These are phyloP conservation scores for Nicator chloris DNA, from an alignment of 2,113 vertebrate genomes.

Conservation along the genomic window DNA sequence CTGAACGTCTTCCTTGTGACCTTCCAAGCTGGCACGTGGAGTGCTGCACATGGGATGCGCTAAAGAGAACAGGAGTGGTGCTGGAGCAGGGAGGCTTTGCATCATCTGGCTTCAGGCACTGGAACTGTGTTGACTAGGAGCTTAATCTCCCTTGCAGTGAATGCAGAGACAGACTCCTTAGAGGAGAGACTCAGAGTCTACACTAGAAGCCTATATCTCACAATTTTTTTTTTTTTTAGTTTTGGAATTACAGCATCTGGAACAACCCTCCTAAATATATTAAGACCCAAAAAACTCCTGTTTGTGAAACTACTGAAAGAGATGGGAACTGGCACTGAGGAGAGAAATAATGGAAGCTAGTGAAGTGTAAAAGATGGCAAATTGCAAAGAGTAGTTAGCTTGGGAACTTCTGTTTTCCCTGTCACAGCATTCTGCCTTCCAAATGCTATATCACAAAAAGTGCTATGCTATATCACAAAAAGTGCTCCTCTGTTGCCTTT, in stretches of 20 bases:
- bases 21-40: accelerated
- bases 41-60: accelerated
- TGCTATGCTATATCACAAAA: not conserved
- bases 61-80: not conserved
- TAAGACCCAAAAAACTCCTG: not conserved
- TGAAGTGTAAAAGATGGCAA: not conserved
- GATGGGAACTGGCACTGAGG: not conserved
- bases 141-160: not conserved
- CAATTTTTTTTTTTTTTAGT: not conserved
- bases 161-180: not conserved
- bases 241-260: not conserved
- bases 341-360: not conserved
- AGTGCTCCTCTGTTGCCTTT: not conserved
- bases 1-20: not conserved
- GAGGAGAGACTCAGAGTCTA: not conserved
- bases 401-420: not conserved
- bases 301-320: not conserved
- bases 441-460: not conserved
- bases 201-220: not conserved
- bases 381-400: not conserved
- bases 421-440: not conserved
- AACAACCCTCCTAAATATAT: not conserved
- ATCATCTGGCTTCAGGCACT: not conserved
- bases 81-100: not conserved
- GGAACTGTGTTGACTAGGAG: not conserved